A percentile compares a stretch with the other conserved stretches of the same genome.
Conservation (phyloP, 2,113 vertebrate genomes). For the Microcebus griseorufus region DNA sequence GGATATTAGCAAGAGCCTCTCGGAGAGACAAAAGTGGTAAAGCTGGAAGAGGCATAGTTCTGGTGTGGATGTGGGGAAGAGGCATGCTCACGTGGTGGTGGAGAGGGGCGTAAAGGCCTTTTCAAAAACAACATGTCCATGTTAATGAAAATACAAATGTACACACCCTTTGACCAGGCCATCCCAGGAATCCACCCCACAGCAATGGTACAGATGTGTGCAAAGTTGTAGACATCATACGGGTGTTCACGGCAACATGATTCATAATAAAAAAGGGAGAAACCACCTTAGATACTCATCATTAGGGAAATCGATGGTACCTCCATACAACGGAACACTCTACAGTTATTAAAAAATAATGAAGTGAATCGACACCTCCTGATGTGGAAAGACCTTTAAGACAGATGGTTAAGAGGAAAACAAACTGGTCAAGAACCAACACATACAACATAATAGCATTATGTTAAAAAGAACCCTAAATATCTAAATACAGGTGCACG, state of each 20-base stretch:
- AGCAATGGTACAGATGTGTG: not conserved
- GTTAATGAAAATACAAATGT: not conserved
- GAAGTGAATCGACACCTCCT: not conserved
- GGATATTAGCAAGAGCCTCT: not conserved
- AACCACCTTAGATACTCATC: not conserved
- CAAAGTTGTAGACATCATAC: not conserved
- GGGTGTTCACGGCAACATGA: not conserved
- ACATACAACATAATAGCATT: not conserved
- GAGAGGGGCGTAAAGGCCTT: not conserved
- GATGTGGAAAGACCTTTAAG: not conserved
- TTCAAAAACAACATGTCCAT: not conserved
- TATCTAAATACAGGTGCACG: not conserved
- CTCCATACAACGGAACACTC: not conserved
- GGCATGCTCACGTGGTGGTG: accelerated
- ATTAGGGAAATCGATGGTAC: not conserved
- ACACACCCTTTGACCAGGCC: not conserved
- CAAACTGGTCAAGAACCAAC: not conserved
- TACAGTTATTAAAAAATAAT: not conserved
- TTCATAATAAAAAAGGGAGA: not conserved
- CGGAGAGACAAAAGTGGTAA: not conserved
- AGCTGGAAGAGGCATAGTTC: not conserved
- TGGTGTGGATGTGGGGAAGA: not conserved
- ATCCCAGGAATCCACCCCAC: not conserved
- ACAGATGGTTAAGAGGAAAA: not conserved
- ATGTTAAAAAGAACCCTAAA: not conserved